Conservation (phyloP, 2,888 invertebrate species). For the Alitta virens region DNA sequence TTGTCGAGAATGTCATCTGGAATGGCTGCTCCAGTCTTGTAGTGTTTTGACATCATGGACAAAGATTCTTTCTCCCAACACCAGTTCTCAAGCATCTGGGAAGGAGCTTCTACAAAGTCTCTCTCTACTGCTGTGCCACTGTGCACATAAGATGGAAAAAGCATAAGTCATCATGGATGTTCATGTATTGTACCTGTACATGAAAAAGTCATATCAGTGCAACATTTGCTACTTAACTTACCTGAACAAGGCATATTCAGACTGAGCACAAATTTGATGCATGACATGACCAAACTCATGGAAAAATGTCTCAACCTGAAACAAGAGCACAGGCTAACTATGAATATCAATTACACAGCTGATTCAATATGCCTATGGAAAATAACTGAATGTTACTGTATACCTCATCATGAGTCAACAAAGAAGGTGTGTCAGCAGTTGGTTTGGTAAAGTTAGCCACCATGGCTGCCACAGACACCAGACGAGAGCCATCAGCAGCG, state of each 20-base stretch:
- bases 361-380: no score
- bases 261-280: slow-evolving; percentile 59
- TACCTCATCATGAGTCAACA: slow-evolving; percentile 60
- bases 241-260: slow-evolving; percentile 57
- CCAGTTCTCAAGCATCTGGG: slow-evolving; percentile 63
- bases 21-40: slow-evolving; percentile 51
- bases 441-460: slow-evolving; percentile 61
- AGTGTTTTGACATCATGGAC: slow-evolving; percentile 58
- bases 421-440: slow-evolving; percentile 57
- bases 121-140: slow-evolving; percentile 59
- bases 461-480: slow-evolving; percentile 59
- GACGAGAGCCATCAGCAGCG: slow-evolving; percentile 43
- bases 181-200: no score
- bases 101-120: slow-evolving; percentile 62
- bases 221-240: no score
- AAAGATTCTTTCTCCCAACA: slow-evolving; percentile 60
- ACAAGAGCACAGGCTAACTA: slow-evolving; percentile 32
- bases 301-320: slow-evolving; percentile 59
- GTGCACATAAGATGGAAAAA: slow-evolving; percentile 9
- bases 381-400: no score
- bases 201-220: no score
- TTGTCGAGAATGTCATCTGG: slow-evolving; percentile 57
- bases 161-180: no score
- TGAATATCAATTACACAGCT: background rate
- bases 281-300: slow-evolving; percentile 63